Evolutionary conservation across 2,113 vertebrate genomes (phyloP).

Genomic region (Phainopepla nitens): DNA sequence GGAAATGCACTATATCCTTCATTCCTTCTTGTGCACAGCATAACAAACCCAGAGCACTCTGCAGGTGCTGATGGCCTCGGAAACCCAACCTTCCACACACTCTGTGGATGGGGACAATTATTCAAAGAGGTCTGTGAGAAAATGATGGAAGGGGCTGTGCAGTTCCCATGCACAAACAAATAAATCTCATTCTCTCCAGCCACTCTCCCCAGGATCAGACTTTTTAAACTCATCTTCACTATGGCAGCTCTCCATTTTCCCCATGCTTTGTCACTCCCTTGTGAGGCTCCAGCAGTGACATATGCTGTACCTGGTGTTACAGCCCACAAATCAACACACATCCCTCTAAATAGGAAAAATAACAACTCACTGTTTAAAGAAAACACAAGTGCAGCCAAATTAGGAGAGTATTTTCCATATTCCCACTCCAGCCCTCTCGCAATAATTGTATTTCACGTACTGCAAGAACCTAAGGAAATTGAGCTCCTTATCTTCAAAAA

Average conservation of each 20-base stretch:
- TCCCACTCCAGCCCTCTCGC: not conserved
- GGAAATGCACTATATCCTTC: not conserved
- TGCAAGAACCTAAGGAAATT: conserved; percentile 19
- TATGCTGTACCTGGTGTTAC: not conserved
- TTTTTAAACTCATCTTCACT: not conserved
- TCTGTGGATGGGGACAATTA: not conserved
- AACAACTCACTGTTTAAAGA: not conserved
- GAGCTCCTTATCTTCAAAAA: conserved; percentile 54
- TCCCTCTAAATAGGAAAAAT: not conserved
- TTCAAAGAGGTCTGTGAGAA: not conserved
- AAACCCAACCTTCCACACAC: not conserved
- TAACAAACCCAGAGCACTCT: not conserved
- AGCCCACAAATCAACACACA: not conserved
- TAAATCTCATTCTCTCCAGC: not conserved
- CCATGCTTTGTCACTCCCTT: not conserved
- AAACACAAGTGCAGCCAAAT: not conserved
- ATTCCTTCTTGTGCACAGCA: not conserved
- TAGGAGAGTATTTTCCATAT: conserved; percentile 1
- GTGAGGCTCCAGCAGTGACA: not conserved
- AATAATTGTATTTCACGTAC: conserved; percentile 8
- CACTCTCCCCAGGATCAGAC: not conserved
- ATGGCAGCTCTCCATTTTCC: not conserved
- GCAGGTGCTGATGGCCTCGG: not conserved
- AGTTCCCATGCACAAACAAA: not conserved
- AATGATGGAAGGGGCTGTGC: not conserved